phyloP scores from a whole-genome alignment of 2,888 invertebrate genomes.

The Cryptus armator region DNA sequence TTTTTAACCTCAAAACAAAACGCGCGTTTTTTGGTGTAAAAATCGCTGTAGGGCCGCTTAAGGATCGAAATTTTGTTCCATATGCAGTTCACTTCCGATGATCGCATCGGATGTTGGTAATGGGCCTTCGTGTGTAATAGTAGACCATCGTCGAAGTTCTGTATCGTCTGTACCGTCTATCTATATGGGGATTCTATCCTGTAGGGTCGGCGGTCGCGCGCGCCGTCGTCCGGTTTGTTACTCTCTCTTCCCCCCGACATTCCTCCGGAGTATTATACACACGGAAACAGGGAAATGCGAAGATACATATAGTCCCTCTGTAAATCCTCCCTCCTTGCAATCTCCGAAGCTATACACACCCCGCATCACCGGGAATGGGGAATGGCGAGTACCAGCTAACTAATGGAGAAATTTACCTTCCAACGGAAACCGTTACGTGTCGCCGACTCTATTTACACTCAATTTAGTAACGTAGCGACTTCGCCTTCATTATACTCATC shows the following conservation, averaged over 20 bases:
- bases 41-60: too few species aligned
- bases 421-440: slow-evolving; percentile 76
- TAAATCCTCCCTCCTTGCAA: slow-evolving; percentile 44
- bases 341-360: slow-evolving; percentile 24
- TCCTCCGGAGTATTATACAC: slow-evolving; percentile 49
- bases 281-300: slow-evolving; percentile 40
- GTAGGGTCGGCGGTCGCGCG: slow-evolving; percentile 45
- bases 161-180: slow-evolving; percentile 27
- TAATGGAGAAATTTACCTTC: slow-evolving; percentile 79
- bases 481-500: slow-evolving; percentile 41
- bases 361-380: slow-evolving; percentile 46
- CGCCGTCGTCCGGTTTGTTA: slow-evolving; percentile 53
- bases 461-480: slow-evolving; percentile 73
- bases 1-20: too few species aligned
- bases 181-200: slow-evolving; percentile 30
- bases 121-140: slow-evolving; percentile 47
- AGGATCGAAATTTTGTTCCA: too few species aligned
- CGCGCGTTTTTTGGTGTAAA: too few species aligned
- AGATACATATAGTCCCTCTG: slow-evolving; percentile 6
- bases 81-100: neutral
- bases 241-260: slow-evolving; percentile 31
- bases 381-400: slow-evolving; percentile 68
- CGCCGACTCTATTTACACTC: slow-evolving; percentile 75
- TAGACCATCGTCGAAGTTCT: slow-evolving; percentile 35
- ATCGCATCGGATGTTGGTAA: slow-evolving; percentile 50